A percentile compares a stretch with the other conserved stretches of the same genome.
phyloP scores from a whole-genome alignment of 2,888 invertebrate genomes.

The Ceraclea dissimilis region DNA sequence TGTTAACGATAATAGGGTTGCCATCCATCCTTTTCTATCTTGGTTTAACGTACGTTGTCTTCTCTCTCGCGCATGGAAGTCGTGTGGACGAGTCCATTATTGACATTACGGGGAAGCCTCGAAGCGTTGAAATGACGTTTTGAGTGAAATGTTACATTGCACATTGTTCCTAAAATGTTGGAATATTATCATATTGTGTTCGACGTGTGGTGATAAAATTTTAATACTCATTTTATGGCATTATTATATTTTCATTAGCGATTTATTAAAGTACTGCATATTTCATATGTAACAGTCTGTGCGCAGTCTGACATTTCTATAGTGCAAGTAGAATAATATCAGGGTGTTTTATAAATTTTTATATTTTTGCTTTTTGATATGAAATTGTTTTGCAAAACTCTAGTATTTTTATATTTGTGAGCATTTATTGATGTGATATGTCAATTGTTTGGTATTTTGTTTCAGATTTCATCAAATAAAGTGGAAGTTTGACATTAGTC shows the following conservation, averaged over 20 bases:
- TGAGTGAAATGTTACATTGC: neutral
- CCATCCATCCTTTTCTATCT: conserved; percentile 41
- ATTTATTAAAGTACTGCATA: conserved; percentile 5
- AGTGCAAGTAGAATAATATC: too few species aligned
- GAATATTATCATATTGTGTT: conserved; percentile 2
- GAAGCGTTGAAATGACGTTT: conserved; percentile 3
- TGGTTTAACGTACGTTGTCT: conserved; percentile 30
- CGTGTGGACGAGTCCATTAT: conserved; percentile 47
- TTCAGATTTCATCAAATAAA: too few species aligned
- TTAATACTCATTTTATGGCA: too few species aligned
- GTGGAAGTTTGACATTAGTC: conserved; percentile 8
- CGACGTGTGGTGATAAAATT: too few species aligned
- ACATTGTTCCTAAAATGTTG: too few species aligned
- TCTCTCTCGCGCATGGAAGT: conserved; percentile 33
- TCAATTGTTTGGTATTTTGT: too few species aligned
- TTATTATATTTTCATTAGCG: too few species aligned
- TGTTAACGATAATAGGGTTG: conserved; percentile 25
- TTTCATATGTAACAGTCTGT: neutral
- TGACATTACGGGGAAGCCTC: conserved; percentile 14
- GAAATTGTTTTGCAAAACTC: too few species aligned
- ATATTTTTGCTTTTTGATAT: too few species aligned
- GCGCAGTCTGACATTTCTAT: neutral
- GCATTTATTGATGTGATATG: too few species aligned
- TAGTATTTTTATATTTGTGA: too few species aligned
- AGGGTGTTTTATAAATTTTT: too few species aligned